phyloP scores from a whole-genome alignment of 2,113 vertebrate genomes.

The Typhlomys cinereus region DNA sequence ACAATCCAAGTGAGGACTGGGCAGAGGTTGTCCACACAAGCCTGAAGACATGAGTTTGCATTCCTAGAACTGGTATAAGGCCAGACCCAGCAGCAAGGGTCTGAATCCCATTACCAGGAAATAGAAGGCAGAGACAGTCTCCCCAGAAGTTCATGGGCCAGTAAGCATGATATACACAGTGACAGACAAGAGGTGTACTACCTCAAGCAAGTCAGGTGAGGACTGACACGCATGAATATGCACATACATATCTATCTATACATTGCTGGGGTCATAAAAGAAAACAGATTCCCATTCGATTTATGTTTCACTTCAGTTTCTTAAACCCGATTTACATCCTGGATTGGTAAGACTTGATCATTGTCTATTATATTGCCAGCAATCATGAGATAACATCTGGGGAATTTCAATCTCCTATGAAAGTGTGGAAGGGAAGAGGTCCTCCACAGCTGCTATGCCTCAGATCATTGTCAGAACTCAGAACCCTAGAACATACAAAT shows the following conservation, averaged over 20 bases:
- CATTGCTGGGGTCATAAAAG: no score
- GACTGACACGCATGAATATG: background rate
- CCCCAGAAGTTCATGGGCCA: background rate
- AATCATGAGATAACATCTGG: background rate
- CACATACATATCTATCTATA: no score
- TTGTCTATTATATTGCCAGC: background rate
- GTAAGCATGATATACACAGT: background rate
- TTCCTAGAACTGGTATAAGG: background rate
- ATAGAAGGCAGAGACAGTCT: background rate
- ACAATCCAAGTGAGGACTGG: background rate
- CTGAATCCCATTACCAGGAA: background rate
- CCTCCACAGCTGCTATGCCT: background rate
- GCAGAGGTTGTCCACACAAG: no score
- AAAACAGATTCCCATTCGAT: background rate
- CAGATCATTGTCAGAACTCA: background rate
- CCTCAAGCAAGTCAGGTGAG: background rate
- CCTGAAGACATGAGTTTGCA: background rate
- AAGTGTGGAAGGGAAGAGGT: background rate
- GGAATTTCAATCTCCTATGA: background rate
- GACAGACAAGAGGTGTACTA: background rate
- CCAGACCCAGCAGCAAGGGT: background rate
- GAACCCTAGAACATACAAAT: background rate
- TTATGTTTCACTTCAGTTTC: slow-evolving; percentile 38
- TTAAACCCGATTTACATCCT: slow-evolving; percentile 5
- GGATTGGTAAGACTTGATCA: background rate